Conservation (phyloP, 2,797 vertebrate genomes). For the Helarctos malayanus region DNA sequence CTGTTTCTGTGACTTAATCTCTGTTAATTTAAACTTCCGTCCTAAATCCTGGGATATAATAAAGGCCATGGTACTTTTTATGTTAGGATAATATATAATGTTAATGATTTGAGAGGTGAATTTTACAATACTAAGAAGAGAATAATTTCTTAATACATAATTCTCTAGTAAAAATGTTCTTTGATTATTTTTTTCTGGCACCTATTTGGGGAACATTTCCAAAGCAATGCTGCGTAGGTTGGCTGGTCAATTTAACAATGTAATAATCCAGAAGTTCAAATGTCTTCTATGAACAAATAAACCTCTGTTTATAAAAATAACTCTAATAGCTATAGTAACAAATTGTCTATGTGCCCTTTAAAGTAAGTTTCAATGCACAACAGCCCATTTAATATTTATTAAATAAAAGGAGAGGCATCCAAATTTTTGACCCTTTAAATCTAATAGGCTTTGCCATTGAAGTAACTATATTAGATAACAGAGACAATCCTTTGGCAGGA, state of each 20-base stretch:
- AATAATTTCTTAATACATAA: neutral
- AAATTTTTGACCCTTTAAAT: constrained; percentile 62
- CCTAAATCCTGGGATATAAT: neutral
- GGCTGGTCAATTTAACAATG: neutral
- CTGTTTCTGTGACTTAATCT: neutral
- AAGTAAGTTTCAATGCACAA: constrained; percentile 23
- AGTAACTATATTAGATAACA: constrained; percentile 56
- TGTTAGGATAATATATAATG: neutral
- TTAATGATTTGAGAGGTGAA: neutral
- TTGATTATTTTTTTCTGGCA: neutral
- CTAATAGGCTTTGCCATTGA: constrained; percentile 49
- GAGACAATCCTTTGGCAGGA: constrained; percentile 55
- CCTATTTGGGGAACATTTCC: neutral
- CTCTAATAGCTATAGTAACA: neutral
- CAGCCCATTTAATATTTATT: neutral
- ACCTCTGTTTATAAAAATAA: constrained; percentile 18
- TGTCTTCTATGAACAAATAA: neutral
- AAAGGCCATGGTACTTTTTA: neutral
- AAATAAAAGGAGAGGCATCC: constrained; percentile 31
- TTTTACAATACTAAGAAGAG: neutral
- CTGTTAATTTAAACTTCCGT: neutral
- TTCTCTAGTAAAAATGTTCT: neutral
- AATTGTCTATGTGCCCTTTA: neutral
- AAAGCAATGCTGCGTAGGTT: neutral
- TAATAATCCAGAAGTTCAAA: neutral